A percentile compares a stretch with the other conserved stretches of the same genome.
Evolutionary conservation across 2,797 vertebrate species (phyloP).

Genomic region (Protonibea diacanthus): DNA sequence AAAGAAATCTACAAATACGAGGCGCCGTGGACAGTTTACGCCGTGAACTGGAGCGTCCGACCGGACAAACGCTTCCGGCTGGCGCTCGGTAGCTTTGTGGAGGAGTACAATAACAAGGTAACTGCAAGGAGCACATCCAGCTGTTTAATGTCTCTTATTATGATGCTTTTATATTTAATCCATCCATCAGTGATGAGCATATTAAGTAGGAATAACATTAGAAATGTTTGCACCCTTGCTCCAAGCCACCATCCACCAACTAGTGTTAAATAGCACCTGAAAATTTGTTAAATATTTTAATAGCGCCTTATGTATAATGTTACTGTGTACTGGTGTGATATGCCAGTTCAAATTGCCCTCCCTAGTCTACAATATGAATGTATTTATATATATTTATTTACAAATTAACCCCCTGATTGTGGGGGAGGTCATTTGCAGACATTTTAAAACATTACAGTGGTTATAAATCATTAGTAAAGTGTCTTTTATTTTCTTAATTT

Average conservation of each 20-base stretch:
- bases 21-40: slow-evolving; percentile 94
- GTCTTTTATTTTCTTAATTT: background rate
- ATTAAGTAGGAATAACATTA: background rate
- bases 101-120: slow-evolving; percentile 96
- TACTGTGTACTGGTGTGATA: background rate
- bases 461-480: background rate
- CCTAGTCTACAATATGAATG: no score
- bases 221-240: background rate
- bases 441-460: background rate
- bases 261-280: background rate
- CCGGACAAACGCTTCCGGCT: slow-evolving; percentile 94
- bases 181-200: background rate
- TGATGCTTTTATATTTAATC: no score
- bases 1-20: slow-evolving; percentile 97
- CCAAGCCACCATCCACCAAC: no score
- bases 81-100: slow-evolving; percentile 93
- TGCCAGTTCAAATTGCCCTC: no score
- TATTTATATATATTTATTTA: no score
- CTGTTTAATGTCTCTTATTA: no score
- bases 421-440: background rate
- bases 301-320: background rate
- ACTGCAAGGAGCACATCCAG: slow-evolving; percentile 4
- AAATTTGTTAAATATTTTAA: background rate
- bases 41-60: slow-evolving; percentile 95
- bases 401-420: no score